Percentiles rank a stretch among this genome's conserved stretches.
Evolutionary conservation across 2,113 vertebrate species (phyloP).

Genomic region (Mustela nigripes): DNA sequence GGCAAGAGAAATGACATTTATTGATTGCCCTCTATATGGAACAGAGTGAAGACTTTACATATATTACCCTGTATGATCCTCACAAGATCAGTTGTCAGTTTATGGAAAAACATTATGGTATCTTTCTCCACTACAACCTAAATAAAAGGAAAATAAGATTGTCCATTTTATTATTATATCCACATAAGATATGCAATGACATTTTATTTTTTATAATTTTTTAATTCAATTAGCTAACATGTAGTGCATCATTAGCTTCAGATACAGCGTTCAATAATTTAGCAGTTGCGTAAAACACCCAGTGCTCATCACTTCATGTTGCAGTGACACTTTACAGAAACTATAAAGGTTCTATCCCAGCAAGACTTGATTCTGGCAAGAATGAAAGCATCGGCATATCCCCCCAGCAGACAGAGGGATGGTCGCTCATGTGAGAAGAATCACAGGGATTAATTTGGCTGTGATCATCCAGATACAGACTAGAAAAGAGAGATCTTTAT

Average conservation of each 20-base stretch:
- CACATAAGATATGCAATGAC: not conserved
- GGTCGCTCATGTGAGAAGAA: not conserved
- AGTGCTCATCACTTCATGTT: not conserved
- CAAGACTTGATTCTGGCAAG: not conserved
- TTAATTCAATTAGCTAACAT: not conserved
- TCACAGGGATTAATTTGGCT: not conserved
- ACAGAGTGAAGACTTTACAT: not conserved
- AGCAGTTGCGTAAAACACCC: not conserved
- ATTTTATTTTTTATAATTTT: not conserved
- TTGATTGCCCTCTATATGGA: not conserved
- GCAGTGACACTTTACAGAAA: not conserved
- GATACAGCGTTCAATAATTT: not conserved
- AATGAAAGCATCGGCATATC: not conserved
- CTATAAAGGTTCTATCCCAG: not conserved
- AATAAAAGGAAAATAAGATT: constrained; percentile 24
- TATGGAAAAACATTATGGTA: not conserved
- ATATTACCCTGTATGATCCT: not conserved
- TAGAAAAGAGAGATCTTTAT: not conserved
- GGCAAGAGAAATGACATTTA: not conserved
- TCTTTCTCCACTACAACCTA: not conserved
- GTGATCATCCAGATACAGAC: not conserved
- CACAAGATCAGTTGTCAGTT: constrained; percentile 18
- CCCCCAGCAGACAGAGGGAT: too few relatives aligned
- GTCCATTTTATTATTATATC: not conserved
- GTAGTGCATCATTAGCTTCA: not conserved